Evolutionary conservation across 2,113 vertebrate genomes (phyloP), one percentile per base, ranked within the genome.

Genomic region (Piaya cayana): DNA sequence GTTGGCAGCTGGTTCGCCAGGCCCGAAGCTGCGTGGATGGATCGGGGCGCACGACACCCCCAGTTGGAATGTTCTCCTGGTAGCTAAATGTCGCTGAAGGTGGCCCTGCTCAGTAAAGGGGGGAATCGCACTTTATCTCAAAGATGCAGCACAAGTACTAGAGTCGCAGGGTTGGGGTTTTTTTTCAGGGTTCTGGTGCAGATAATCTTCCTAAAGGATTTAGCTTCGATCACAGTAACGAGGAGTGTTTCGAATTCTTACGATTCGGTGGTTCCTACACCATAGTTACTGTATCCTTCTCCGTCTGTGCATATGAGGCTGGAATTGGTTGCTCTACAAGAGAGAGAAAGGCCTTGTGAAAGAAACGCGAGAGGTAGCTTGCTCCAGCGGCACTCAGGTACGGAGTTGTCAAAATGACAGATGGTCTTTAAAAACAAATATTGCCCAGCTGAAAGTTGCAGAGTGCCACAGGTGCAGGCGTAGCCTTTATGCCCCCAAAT

Each of bases 161-260:
- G 77, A 96, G 85, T 76, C 74, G 82, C 89, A 92, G 96, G 97
- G 97, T 39, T 39, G 12, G 39, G 39, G 12, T 97, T 98, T 96
- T 88, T 65, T 94, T 86, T 86, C 96, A 92, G 96, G 97, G 97
- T 96, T 97, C 97, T 91, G 94, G 89, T 96, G 95, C 69, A 60
- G 95, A 93, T 98, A 98, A 98, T 99, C 98, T 98, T 98, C 97
- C 97, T 97, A 96, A 96, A 97, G 97, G 98, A 98, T 98, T 98
- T 98, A 96, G 94, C 96, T 98, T 96, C 97, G 96, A 96, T 97
- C 96, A 71, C 72, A 63, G 47, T 94, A 93, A 95, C 93, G 80
- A 96, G 82, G 81, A 97, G 88, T 91, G 84, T 91, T 97, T 95
- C 11, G 63, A 93, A 97, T 97, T 97, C 81, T 96, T 93, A 71